Evolutionary conservation across 2,113 vertebrate genomes (phyloP), one percentile per base, ranked within the genome.

Genomic region (Collichthys lucidus): DNA sequence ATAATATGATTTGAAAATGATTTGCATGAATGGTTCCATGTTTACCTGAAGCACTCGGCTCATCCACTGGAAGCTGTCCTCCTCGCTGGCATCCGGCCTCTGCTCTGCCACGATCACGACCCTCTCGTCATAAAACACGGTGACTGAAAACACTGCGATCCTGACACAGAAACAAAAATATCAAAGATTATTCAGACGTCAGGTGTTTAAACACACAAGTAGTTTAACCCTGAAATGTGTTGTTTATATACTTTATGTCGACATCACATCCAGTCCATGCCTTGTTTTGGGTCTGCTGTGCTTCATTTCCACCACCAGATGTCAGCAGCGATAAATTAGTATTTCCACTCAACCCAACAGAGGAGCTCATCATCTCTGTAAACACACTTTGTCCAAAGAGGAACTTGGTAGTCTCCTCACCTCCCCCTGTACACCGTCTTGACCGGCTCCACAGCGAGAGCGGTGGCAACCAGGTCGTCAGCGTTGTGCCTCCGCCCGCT

Each of bases 41-140:
- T 10, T 49, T 50, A 98, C 97, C 97, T 99, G 98, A 42, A 99
- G 93, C 17, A 99, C 98, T 14, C 98, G 91, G 60, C 98, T 99
- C 97, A 99, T 99, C 98, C 98, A 99, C 94, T 99, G 98, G 89
- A 99, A 99, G 65, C 97, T 99, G 89, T 99, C 98, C 85, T 99
- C 98, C 81, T 99, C 98, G 0, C 96, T 98, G 0, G 98, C 98
- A 2, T 99, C 98, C 0, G 98, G 98, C 49, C 97, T 95, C 94
- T 99, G 98, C 90, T 99, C 98, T 0, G 97, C 98, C 72, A 99
- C 97, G 74, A 99, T 96, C 91, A 99, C 97, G 10, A 99, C 97
- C 91, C 98, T 95, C 95, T 99, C 98, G 3, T 99, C 98, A 4
- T 98, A 99, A 91, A 99, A 99, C 80, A 99, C 97, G 0, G 97